Base-by-base conservation (phyloP, 1,140 invertebrate species). In the Drosophila tsacasi region DNA sequence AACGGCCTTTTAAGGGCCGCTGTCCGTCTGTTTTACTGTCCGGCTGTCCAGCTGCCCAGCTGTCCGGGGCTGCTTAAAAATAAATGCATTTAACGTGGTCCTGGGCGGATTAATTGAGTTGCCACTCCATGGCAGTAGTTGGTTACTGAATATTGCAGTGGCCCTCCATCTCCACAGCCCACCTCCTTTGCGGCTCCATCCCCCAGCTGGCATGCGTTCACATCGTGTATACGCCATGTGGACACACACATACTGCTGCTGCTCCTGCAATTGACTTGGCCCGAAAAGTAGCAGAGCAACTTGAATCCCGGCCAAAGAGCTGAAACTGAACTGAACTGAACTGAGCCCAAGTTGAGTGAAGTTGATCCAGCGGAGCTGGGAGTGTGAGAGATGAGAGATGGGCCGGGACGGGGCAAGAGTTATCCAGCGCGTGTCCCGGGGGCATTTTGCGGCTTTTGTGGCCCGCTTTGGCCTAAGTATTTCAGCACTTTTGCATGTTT, bases 401-500 rank as follows among this genome's bases (percentile, higher is more conserved):
- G 40, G 9, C 8, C 1, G 37, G 15, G 15, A 39, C 3, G 15
- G 37, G 40, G n/a, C 4, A 27, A 40, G 61, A 39, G 61, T 40
- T 63, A 60, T 44, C 25, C 37, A n/a, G 40, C 59, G 40, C 37
- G 46, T 46, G 49, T 54, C 62, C 63, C 63, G 19, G 63, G 63
- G 67, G 67, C 63, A 71, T 73, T 73, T 73, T 73, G 69, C 37
- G 69, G 69, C 69, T 71, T 68, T 68, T 71, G 67, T 52, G 67
- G 67, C 64, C 39, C 35, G 21, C 64, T 37, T 54, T 67, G 65
- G 59, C 47, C 63, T 55, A 71, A 71, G 67, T 71, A 68, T 71
- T 68, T 55, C 69, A 61, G 69, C 67, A 73, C 69, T 68, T 80
- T 63, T 87, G 84, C 81, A 87, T 87, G 89, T 89, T 84, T 87